phyloP scores from a whole-genome alignment of 2,113 vertebrate genomes.

The Echinops telfairi region DNA sequence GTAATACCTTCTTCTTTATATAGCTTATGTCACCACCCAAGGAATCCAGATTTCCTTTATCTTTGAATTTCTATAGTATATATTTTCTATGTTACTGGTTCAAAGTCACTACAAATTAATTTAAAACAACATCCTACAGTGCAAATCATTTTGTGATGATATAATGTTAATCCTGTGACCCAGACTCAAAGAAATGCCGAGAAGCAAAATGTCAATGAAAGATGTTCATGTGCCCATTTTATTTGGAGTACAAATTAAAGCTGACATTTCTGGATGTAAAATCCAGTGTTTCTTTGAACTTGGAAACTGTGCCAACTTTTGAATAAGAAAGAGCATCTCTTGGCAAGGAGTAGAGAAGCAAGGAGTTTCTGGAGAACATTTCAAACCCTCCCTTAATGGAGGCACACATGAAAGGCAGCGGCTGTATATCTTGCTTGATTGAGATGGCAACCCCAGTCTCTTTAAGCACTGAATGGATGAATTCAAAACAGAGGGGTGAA shows the following conservation, averaged over 20 bases:
- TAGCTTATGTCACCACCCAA: neutral
- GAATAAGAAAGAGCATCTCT: constrained; percentile 13
- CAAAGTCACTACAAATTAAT: constrained; percentile 32
- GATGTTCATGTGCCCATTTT: constrained; percentile 38
- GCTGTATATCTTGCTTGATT: constrained; percentile 54
- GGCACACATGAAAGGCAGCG: constrained; percentile 50
- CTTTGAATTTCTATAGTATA: neutral
- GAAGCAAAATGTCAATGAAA: constrained; percentile 31
- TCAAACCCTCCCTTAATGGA: constrained; percentile 46
- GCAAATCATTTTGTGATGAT: neutral
- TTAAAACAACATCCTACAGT: neutral
- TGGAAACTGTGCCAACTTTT: constrained; percentile 47
- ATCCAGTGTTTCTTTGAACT: constrained; percentile 26
- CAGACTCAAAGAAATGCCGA: neutral
- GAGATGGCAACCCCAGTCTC: neutral
- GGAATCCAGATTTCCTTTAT: constrained; percentile 26
- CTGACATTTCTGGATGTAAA: constrained; percentile 59
- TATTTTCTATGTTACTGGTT: neutral
- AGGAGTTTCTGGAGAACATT: constrained; percentile 48
- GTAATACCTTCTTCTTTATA: neutral
- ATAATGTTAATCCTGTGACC: neutral
- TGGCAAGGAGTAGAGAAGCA: constrained; percentile 30
- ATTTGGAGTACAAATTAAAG: constrained; percentile 63
- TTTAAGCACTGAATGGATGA: constrained; percentile 16
- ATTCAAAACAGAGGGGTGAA: constrained; percentile 5